Evolutionary conservation across 2,113 vertebrate species (phyloP).

Genomic region (Xerus inauris): DNA sequence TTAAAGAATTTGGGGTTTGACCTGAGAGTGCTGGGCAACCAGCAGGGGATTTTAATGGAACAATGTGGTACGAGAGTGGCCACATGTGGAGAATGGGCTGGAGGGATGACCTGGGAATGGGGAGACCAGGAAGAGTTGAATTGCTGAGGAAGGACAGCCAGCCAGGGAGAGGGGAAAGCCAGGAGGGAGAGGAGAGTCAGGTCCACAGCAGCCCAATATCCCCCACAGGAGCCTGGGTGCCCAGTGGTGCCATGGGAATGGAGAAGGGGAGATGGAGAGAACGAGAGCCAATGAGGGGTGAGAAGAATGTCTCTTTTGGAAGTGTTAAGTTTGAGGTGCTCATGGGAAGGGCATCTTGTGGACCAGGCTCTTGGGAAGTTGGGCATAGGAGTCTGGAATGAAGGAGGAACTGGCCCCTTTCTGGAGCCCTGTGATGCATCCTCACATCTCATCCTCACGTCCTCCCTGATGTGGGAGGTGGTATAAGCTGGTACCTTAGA

Average conservation of each 20-base stretch:
- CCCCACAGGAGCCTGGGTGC: background rate
- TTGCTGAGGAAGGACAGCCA: background rate
- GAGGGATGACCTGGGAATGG: background rate
- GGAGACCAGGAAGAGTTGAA: background rate
- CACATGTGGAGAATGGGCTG: background rate
- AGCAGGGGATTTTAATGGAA: background rate
- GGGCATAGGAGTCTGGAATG: background rate
- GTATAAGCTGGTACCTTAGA: background rate
- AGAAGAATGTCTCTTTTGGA: background rate
- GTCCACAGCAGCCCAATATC: background rate
- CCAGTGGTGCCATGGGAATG: fast-evolving
- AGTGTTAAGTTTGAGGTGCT: background rate
- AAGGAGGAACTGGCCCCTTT: background rate
- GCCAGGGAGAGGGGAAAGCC: background rate
- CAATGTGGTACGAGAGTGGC: background rate
- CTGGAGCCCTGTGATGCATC: no score
- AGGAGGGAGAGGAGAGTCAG: no score
- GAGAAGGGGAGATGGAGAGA: background rate
- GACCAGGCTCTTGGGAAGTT: background rate
- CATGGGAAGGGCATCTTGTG: background rate
- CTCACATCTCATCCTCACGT: no score
- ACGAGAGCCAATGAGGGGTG: no score
- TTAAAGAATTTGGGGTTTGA: background rate
- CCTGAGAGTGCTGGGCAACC: background rate
- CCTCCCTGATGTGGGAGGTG: background rate